Percentiles rank a stretch among this genome's conserved stretches.
phyloP scores from a whole-genome alignment of 35 echinoderm and acorn worm species.

The Patiria miniata region DNA sequence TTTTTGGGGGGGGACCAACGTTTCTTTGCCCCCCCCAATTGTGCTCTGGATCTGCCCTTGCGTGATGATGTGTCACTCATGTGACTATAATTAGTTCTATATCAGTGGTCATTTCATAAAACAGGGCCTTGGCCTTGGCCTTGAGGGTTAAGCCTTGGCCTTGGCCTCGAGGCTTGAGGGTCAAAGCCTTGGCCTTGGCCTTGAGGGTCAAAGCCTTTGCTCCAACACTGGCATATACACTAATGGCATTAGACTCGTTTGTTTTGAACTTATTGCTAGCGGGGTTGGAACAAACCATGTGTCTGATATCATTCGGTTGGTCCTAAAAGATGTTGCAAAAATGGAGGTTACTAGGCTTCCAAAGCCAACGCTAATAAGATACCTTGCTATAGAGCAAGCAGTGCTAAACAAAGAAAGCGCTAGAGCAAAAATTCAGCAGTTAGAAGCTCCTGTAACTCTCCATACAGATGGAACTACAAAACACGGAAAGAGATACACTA shows the following conservation, averaged over 20 bases:
- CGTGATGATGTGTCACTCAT: too few species aligned
- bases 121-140: too few species aligned
- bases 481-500: slow-evolving; percentile 32
- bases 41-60: too few species aligned
- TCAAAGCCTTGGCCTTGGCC: too few species aligned
- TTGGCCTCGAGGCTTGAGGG: too few species aligned
- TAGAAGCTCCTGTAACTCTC: slow-evolving; percentile 37
- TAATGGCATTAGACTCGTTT: slow-evolving; percentile 1
- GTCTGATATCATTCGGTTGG: slow-evolving; percentile 34
- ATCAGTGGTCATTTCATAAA: too few species aligned
- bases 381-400: slow-evolving; percentile 35
- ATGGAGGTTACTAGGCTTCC: slow-evolving; percentile 49
- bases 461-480: slow-evolving; percentile 64
- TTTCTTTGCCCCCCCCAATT: too few species aligned
- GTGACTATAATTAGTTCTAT: too few species aligned
- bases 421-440: background rate
- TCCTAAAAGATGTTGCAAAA: slow-evolving; percentile 28
- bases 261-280: slow-evolving; percentile 8
- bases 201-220: too few species aligned
- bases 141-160: too few species aligned
- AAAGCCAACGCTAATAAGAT: slow-evolving; percentile 44
- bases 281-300: slow-evolving; percentile 30
- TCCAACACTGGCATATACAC: too few species aligned
- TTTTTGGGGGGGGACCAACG: too few species aligned
- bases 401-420: slow-evolving; percentile 49